These are phyloP conservation scores for Cyphomyrmex costatus DNA, from an alignment of 1,140 invertebrate genomes.

Conservation along the genomic window DNA sequence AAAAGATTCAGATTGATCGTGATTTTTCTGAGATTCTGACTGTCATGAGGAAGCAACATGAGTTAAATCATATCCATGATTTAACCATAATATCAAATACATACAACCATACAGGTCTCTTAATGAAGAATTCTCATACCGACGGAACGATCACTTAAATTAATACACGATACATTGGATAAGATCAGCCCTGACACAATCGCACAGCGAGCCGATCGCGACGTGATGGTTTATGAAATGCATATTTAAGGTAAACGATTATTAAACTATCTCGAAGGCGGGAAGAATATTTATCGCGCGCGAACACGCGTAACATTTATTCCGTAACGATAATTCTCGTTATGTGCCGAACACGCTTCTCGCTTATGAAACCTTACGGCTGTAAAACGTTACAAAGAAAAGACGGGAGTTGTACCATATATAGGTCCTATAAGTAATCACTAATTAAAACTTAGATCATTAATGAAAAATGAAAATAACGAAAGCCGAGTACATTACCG, in stretches of 20 bases:
- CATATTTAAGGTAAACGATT: background rate
- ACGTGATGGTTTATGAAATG: background rate
- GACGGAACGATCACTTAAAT: slow-evolving; percentile 16
- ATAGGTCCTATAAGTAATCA: too few species aligned
- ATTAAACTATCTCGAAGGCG: background rate
- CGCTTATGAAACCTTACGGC: background rate
- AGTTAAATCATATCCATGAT: background rate
- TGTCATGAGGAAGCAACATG: too few species aligned
- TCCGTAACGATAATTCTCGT: background rate
- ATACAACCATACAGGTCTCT: background rate
- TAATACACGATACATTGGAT: slow-evolving; percentile 34
- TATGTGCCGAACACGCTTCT: background rate
- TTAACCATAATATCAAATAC: slow-evolving; percentile 20
- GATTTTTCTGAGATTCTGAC: too few species aligned
- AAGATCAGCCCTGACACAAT: slow-evolving; percentile 1
- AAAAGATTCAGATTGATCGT: too few species aligned
- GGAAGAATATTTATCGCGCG: background rate
- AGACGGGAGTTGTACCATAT: background rate
- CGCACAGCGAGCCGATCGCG: background rate
- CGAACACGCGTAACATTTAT: background rate
- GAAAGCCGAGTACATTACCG: too few species aligned
- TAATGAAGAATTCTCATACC: background rate
- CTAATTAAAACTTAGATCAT: background rate
- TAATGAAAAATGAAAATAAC: slow-evolving; percentile 10
- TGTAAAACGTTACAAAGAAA: background rate